These are phyloP conservation scores for Apodemus agrarius DNA, from an alignment of 2,797 vertebrate genomes.

Conservation along the genomic window DNA sequence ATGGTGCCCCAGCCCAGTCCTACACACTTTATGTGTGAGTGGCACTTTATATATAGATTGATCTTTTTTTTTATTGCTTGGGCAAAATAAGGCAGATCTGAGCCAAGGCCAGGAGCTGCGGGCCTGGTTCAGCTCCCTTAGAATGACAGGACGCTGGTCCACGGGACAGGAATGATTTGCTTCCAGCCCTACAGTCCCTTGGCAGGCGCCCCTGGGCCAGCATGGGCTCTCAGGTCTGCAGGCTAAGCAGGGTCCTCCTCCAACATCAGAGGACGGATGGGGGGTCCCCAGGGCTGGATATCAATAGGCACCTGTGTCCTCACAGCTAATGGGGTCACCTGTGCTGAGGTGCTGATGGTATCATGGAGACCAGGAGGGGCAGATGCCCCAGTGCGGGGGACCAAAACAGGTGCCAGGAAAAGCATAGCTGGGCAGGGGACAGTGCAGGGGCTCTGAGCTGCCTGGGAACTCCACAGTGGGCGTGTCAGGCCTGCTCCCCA, in stretches of 20 bases:
- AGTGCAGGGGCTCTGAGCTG: not conserved
- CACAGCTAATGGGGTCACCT: conserved; percentile 35
- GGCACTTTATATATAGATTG: not conserved
- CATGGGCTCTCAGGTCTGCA: not conserved
- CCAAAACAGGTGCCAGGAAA: conserved; percentile 82
- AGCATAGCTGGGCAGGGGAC: conserved; percentile 64
- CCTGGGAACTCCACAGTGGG: not conserved
- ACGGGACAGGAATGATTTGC: no score
- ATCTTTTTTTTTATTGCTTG: not conserved
- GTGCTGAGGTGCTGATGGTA: conserved; percentile 69
- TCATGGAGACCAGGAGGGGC: conserved; percentile 66
- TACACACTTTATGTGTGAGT: not conserved
- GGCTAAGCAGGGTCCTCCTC: not conserved
- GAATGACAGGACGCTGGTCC: not conserved
- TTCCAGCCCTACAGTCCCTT: not conserved
- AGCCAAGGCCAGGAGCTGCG: not conserved
- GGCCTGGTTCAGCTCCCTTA: not conserved
- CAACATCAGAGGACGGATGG: rapidly evolving
- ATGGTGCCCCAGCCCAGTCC: not conserved
- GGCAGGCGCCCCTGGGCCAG: not conserved
- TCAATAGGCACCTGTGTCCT: conserved; percentile 65
- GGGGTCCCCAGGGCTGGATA: conserved; percentile 25
- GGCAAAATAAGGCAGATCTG: not conserved
- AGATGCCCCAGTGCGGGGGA: conserved; percentile 58
- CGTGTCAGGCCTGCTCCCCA: not conserved